phyloP scores from a whole-genome alignment of 2,888 invertebrate genomes.

The Mythimna lalbum region DNA sequence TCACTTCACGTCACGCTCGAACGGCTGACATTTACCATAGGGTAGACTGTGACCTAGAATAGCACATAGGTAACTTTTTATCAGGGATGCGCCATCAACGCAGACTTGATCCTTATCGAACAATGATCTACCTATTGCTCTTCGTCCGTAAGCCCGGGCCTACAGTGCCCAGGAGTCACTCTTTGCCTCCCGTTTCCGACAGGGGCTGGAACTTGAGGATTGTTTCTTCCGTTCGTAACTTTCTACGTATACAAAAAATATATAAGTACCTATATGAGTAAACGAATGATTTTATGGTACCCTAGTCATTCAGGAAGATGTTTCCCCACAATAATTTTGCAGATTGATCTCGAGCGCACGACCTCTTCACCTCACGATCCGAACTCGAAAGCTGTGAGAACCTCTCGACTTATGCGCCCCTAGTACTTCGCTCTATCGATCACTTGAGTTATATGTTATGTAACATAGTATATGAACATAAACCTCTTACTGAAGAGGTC shows the following conservation, averaged over 20 bases:
- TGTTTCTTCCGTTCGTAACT: too few relatives aligned
- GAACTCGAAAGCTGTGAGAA: constrained; percentile 55
- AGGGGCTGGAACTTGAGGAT: too few relatives aligned
- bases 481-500: constrained; percentile 38
- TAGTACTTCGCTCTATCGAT: constrained; percentile 47
- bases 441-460: constrained; percentile 41
- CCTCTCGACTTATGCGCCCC: constrained; percentile 36
- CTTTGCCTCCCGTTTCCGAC: too few relatives aligned
- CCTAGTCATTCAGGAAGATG: neutral
- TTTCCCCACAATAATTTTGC: constrained; percentile 16
- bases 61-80: too few relatives aligned
- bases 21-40: too few relatives aligned
- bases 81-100: too few relatives aligned
- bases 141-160: too few relatives aligned
- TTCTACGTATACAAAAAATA: neutral
- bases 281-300: neutral
- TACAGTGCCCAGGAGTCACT: too few relatives aligned
- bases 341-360: constrained; percentile 18
- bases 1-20: too few relatives aligned
- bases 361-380: constrained; percentile 48
- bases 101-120: too few relatives aligned
- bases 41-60: too few relatives aligned
- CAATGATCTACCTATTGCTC: too few relatives aligned
- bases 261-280: neutral
- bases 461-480: constrained; percentile 56